Base-by-base conservation (phyloP, 30 jellyfish, hydroid and myxozoan genomes). In the Aurelia sp. region DNA sequence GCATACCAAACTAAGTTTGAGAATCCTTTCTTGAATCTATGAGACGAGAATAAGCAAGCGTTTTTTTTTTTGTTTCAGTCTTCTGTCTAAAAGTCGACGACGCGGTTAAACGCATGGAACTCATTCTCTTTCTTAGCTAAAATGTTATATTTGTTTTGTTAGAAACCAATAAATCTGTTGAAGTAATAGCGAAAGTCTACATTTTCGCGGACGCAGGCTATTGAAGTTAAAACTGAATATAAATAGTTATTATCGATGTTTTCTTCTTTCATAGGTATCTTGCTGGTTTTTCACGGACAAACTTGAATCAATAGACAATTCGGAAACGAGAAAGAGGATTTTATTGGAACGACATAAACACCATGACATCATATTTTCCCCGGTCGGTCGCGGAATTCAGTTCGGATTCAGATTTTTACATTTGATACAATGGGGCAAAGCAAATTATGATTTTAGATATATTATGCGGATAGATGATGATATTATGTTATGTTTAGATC, bases 401-500 rank as follows among this genome's bases (percentile, higher is more conserved):
- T 88, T 88, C 44, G 96, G 96, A 18, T 52, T 55, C 30, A 85
- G 96, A 51, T 59, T 88, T 23, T 57, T 78, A 66, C 83, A 31
- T 62, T 41, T 71, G 57, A 58, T 79, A 20, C 91, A 78, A 74
- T 88, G 88, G 89, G 87, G 87, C 20, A 75, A 61, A 51, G 84
- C 96, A 47, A 71, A 79, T 40, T 88, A 88, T 48, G 72, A 69
- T 50, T 67, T 69, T 23, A 62, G 35, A 30, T 88, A 67, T 60
- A 66, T 70, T 35, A 59, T 78, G 50, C 79, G 96, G 18, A 47
- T 63, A 4, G 96, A 88, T 53, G 96, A 88, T 30, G 96, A 88
- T 63, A 66, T 88, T 57, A 60, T 88, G 91, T 30, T 88, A 10
- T 88, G 96, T 30, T 65, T 88, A 33, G 92, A 79, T 50, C 96